A percentile compares a stretch with the other conserved stretches of the same genome.
Conservation (phyloP, 2,797 vertebrate genomes). For the Odontamblyopus lacepedii region DNA sequence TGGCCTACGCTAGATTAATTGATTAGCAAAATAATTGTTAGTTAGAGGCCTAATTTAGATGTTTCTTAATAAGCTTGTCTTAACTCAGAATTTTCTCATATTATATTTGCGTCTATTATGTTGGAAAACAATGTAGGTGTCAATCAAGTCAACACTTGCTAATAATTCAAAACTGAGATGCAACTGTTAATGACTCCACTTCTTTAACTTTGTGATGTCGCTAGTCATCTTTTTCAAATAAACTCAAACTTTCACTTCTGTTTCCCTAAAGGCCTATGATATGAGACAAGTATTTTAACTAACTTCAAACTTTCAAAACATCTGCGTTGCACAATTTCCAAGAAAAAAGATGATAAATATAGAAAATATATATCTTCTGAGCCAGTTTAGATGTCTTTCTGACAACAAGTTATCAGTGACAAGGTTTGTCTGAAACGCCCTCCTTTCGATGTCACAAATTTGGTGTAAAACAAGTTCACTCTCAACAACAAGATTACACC, state of each 20-base stretch:
- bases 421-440: not conserved
- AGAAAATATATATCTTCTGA: too few species aligned
- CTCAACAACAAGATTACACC: not conserved
- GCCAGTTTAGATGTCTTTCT: not conserved
- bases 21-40: too few species aligned
- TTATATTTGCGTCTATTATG: too few species aligned
- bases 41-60: too few species aligned
- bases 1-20: too few species aligned
- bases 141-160: not conserved
- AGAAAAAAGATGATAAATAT: not conserved
- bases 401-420: conserved; percentile 3
- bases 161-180: not conserved
- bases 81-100: not conserved
- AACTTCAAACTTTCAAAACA: not conserved
- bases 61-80: too few species aligned
- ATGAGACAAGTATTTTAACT: not conserved
- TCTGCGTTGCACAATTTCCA: not conserved
- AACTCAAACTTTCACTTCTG: not conserved
- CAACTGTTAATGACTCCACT: not conserved
- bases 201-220: not conserved
- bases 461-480: not conserved
- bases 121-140: not conserved
- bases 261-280: not conserved
- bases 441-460: not conserved
- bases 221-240: not conserved